phyloP scores from a whole-genome alignment of 23 tunicate species.

The Ciona savignyi region DNA sequence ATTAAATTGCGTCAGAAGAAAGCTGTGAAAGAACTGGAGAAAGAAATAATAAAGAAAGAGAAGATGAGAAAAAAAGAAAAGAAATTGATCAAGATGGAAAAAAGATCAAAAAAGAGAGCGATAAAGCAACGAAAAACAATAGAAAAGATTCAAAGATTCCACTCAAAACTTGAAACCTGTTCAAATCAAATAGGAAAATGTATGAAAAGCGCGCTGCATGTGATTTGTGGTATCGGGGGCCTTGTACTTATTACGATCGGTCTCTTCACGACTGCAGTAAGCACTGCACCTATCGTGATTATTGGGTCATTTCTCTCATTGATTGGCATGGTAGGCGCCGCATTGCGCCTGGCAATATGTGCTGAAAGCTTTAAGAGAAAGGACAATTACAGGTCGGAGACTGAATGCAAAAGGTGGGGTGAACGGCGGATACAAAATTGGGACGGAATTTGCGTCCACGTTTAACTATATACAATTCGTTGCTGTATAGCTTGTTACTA shows the following conservation, averaged over 20 bases:
- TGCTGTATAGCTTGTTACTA: too few species aligned
- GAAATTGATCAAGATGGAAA: conserved; percentile 17
- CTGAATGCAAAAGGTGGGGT: too few species aligned
- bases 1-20: background rate
- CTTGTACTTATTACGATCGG: conserved; percentile 30
- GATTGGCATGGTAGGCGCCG: conserved; percentile 16
- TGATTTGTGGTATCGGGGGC: conserved; percentile 25
- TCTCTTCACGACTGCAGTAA: conserved; percentile 21
- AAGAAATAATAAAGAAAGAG: background rate
- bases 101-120: conserved; percentile 14
- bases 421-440: too few species aligned
- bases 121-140: conserved; percentile 28
- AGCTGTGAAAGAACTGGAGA: background rate
- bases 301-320: conserved; percentile 21
- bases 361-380: conserved; percentile 5
- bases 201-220: background rate
- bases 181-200: background rate
- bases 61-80: conserved; percentile 7
- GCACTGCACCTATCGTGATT: conserved; percentile 20
- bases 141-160: conserved; percentile 8
- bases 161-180: conserved; percentile 1
- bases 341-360: conserved; percentile 5
- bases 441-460: too few species aligned
- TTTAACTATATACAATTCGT: too few species aligned
- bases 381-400: conserved; percentile 4